Conservation (phyloP, 2,888 invertebrate species). For the Spisula solida region DNA sequence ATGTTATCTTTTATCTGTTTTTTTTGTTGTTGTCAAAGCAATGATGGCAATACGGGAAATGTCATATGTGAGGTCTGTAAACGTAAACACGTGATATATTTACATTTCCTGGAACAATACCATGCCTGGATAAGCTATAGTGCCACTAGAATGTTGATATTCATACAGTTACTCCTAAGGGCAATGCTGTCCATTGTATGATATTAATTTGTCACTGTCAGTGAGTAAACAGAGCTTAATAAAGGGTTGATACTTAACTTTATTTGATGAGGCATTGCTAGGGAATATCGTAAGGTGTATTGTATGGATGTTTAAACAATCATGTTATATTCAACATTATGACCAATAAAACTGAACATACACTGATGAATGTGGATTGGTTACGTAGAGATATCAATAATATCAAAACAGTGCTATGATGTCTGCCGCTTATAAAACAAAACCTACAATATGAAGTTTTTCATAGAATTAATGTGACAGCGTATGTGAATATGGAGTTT, state of each 20-base stretch:
- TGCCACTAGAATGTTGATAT: too few relatives aligned
- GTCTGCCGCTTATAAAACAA: too few relatives aligned
- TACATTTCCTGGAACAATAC: too few relatives aligned
- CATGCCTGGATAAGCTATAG: too few relatives aligned
- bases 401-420: too few relatives aligned
- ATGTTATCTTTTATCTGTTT: not conserved
- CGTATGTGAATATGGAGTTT: not conserved
- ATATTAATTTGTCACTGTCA: not conserved
- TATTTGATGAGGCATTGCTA: not conserved
- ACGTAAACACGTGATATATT: too few relatives aligned
- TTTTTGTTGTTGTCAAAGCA: too few relatives aligned
- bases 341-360: not conserved
- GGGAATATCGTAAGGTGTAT: not conserved
- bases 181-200: constrained; percentile 9
- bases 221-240: not conserved
- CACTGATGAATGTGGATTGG: not conserved
- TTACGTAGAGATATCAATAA: not conserved
- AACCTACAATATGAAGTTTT: not conserved
- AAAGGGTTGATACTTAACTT: constrained; percentile 1
- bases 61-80: too few relatives aligned
- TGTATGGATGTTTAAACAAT: not conserved
- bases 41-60: too few relatives aligned
- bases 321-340: not conserved
- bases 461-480: not conserved
- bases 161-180: not conserved